Evolutionary conservation across 2,888 invertebrate species (phyloP).

Genomic region (Tenthredo mesomela): DNA sequence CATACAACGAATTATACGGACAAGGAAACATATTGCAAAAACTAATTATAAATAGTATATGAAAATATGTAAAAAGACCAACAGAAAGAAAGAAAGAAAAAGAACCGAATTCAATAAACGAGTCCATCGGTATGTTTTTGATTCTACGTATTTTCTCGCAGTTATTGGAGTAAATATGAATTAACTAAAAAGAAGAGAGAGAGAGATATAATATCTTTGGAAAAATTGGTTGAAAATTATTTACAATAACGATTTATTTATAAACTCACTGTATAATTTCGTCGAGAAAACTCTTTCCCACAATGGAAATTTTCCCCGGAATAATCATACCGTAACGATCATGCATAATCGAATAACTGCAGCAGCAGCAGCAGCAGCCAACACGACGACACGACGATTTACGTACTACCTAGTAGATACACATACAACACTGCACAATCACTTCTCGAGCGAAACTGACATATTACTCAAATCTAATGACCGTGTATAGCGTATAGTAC

Average conservation of each 20-base stretch:
- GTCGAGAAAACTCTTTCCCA: neutral
- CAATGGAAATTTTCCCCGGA: neutral
- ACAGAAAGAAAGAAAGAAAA: neutral
- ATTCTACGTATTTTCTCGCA: no score
- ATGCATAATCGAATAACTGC: neutral
- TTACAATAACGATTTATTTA: neutral
- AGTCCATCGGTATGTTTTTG: no score
- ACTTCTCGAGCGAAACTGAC: slow-evolving; percentile 21
- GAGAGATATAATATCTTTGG: no score
- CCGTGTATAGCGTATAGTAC: neutral
- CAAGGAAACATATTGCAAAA: neutral
- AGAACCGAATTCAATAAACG: no score
- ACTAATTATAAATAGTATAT: neutral
- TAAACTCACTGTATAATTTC: neutral
- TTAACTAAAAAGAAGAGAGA: no score
- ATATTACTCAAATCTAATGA: slow-evolving; percentile 11
- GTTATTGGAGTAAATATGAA: no score
- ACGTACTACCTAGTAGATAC: neutral
- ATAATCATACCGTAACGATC: neutral
- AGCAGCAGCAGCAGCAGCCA: neutral
- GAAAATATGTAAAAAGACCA: neutral
- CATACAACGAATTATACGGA: neutral
- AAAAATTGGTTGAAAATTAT: neutral
- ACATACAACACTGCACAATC: neutral
- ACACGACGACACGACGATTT: neutral